Evolutionary conservation across 1,140 invertebrate genomes (phyloP).

Genomic region (Apis cerana): DNA sequence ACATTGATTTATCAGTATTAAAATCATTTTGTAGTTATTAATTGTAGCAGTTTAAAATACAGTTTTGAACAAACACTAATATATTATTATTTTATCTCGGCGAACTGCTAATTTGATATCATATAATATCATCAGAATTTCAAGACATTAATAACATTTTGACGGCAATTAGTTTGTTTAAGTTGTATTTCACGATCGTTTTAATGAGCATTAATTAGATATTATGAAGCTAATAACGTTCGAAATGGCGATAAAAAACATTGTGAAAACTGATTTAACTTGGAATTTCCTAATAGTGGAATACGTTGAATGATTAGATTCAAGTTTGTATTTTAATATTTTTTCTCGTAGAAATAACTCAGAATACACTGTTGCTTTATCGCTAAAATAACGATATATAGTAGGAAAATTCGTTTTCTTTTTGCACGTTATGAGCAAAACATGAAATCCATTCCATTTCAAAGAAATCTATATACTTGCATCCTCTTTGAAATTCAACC

Average conservation of each 20-base stretch:
- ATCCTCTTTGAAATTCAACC: neutral
- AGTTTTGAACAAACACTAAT: neutral
- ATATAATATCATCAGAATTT: constrained; percentile 30
- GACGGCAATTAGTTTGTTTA: constrained; percentile 44
- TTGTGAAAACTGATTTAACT: constrained; percentile 60
- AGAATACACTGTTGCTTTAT: constrained; percentile 32
- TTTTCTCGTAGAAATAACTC: constrained; percentile 32
- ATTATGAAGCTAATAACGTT: constrained; percentile 57
- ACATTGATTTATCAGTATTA: too few species aligned
- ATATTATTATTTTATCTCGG: constrained; percentile 11
- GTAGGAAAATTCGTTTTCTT: constrained; percentile 16
- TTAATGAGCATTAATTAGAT: constrained; percentile 55
- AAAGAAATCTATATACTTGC: neutral
- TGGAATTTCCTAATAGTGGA: constrained; percentile 51
- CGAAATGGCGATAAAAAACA: constrained; percentile 47
- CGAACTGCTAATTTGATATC: constrained; percentile 37
- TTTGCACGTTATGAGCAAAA: constrained; percentile 24
- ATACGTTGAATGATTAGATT: constrained; percentile 22
- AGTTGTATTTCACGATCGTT: constrained; percentile 52
- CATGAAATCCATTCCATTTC: neutral
- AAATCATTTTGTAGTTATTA: neutral
- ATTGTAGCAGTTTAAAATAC: too few species aligned
- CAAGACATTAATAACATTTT: constrained; percentile 53
- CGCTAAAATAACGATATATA: constrained; percentile 40
- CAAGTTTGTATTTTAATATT: constrained; percentile 17